Percentiles rank a stretch among this genome's conserved stretches.
Evolutionary conservation across 2,888 invertebrate species (phyloP).

Genomic region (Sussaba pulchella): DNA sequence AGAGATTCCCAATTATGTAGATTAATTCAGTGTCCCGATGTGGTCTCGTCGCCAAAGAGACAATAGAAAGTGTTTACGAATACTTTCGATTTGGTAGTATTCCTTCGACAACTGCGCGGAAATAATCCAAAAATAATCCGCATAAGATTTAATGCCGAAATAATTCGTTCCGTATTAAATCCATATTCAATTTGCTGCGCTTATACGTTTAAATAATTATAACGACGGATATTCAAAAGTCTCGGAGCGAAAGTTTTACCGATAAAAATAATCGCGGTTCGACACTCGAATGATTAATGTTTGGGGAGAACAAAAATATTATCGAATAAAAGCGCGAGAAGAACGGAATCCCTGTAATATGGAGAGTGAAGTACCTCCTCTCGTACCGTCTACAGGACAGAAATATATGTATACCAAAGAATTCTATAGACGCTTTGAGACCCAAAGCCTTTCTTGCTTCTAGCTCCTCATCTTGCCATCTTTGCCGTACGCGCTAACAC

Average conservation of each 20-base stretch:
- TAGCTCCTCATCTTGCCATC: slow-evolving; percentile 29
- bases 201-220: background rate
- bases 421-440: slow-evolving; percentile 60
- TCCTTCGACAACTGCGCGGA: background rate
- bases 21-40: slow-evolving; percentile 71
- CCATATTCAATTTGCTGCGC: background rate
- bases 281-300: slow-evolving; percentile 54
- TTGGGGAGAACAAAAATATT: slow-evolving; percentile 52
- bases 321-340: slow-evolving; percentile 44
- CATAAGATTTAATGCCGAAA: background rate
- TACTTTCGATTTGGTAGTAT: slow-evolving; percentile 46
- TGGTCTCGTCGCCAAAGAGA: slow-evolving; percentile 50
- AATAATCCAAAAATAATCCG: background rate
- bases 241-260: slow-evolving; percentile 12
- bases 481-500: background rate
- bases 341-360: slow-evolving; percentile 34
- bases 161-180: background rate
- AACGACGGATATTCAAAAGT: background rate
- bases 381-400: slow-evolving; percentile 29
- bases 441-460: slow-evolving; percentile 56
- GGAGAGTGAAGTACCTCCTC: slow-evolving; percentile 57
- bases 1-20: slow-evolving; percentile 69
- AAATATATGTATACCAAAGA: slow-evolving; percentile 47
- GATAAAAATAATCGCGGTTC: slow-evolving; percentile 1
- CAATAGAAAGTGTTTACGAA: slow-evolving; percentile 48